Conservation (phyloP, 2,888 invertebrate genomes). For the Clanis bilineata region DNA sequence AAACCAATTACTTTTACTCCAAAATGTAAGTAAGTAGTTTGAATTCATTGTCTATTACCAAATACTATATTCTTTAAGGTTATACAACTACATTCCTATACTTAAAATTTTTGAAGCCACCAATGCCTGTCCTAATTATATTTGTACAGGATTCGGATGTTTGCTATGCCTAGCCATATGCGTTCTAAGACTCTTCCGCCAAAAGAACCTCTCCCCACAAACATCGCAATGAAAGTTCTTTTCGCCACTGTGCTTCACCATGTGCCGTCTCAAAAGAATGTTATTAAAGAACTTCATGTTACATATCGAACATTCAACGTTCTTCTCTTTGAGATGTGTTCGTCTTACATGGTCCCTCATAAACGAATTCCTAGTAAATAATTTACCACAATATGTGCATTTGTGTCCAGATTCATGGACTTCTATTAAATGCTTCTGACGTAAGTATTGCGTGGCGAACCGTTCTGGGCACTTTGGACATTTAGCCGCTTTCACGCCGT, state of each 20-base stretch:
- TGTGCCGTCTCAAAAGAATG: constrained; percentile 64
- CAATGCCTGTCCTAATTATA: constrained; percentile 29
- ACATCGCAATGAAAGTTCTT: constrained; percentile 83
- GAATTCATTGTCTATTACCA: too few relatives aligned
- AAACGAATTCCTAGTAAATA: constrained; percentile 67
- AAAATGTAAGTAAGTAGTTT: too few relatives aligned
- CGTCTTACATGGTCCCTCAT: constrained; percentile 68
- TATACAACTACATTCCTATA: neutral
- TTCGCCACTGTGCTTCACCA: constrained; percentile 78
- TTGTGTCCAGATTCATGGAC: constrained; percentile 75
- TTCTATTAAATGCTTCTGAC: constrained; percentile 79
- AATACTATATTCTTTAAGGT: too few relatives aligned
- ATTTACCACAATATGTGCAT: constrained; percentile 67
- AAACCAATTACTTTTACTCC: too few relatives aligned
- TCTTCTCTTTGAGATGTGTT: constrained; percentile 73
- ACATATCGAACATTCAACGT: constrained; percentile 70
- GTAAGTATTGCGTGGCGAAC: constrained; percentile 77
- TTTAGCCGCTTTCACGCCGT: constrained; percentile 72
- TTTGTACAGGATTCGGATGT: constrained; percentile 39
- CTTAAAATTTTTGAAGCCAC: too few relatives aligned
- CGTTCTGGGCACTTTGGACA: constrained; percentile 68
- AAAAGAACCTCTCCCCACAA: constrained; percentile 83
- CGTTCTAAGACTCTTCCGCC: constrained; percentile 82
- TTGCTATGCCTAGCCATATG: constrained; percentile 77
- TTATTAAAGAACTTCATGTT: constrained; percentile 74